Conservation (phyloP, 2,797 vertebrate genomes). For the Crocodylus rhombifer region DNA sequence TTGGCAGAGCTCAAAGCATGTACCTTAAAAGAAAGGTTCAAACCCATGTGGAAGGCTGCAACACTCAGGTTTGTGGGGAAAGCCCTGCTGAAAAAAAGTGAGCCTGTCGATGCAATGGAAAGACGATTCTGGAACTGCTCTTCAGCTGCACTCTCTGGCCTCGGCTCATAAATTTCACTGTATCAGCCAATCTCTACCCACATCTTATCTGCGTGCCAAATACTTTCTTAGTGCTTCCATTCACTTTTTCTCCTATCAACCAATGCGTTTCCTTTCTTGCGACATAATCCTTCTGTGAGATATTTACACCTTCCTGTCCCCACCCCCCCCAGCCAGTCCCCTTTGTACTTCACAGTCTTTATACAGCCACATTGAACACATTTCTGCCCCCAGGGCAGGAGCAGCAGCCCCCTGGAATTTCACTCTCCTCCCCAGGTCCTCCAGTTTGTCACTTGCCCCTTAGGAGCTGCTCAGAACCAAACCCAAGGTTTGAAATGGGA, state of each 20-base stretch:
- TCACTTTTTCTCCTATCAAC: neutral
- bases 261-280: neutral
- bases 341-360: neutral
- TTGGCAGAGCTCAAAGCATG: rapidly evolving
- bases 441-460: neutral
- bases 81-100: neutral
- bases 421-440: neutral
- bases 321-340: neutral
- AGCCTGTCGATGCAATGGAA: neutral
- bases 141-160: neutral
- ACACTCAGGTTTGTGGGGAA: neutral
- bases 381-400: neutral
- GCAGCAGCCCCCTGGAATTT: neutral
- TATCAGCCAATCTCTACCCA: neutral
- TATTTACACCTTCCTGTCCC: neutral
- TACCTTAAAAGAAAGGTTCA: neutral
- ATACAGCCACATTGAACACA: neutral
- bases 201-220: neutral
- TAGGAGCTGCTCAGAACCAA: neutral
- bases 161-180: neutral
- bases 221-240: neutral
- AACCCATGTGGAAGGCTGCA: rapidly evolving
- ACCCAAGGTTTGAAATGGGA: neutral
- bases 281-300: neutral
- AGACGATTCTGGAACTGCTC: neutral